phyloP scores from a whole-genome alignment of 2,888 invertebrate species.

The Trichacis sp. region DNA sequence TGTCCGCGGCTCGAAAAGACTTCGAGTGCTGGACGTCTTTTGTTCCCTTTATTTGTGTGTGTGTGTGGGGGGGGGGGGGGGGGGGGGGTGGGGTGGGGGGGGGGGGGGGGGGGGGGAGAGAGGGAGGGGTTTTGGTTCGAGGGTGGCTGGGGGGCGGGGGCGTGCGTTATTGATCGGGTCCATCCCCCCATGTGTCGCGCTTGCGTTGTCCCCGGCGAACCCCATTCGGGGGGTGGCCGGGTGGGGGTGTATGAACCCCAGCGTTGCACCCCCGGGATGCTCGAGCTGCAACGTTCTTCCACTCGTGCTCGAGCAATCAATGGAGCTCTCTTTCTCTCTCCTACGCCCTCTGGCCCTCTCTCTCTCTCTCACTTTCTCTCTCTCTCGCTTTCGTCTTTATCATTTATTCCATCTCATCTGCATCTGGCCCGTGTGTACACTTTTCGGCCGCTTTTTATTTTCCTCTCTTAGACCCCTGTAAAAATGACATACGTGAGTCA shows the following conservation, averaged over 20 bases:
- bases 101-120: conserved; percentile 18
- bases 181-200: conserved; percentile 65
- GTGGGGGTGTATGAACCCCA: too few species aligned
- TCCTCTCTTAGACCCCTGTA: neutral
- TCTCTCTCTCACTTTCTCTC: conserved; percentile 19
- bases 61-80: too few species aligned
- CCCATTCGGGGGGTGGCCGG: conserved; percentile 53
- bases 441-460: neutral
- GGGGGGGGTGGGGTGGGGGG: neutral
- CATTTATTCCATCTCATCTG: conserved; percentile 5
- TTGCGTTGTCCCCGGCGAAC: conserved; percentile 46
- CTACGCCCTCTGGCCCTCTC: conserved; percentile 37
- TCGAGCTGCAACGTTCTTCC: conserved; percentile 57
- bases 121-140: too few species aligned
- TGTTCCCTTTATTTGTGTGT: too few species aligned
- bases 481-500: too few species aligned
- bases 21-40: too few species aligned
- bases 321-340: conserved; percentile 58
- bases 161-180: conserved; percentile 66
- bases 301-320: conserved; percentile 62
- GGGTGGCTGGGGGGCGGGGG: conserved; percentile 42
- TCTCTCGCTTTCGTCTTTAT: neutral
- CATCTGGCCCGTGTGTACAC: neutral
- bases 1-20: too few species aligned
- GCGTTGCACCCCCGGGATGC: conserved; percentile 59